A percentile compares a stretch with the other conserved stretches of the same genome.
Evolutionary conservation across 2,888 invertebrate genomes (phyloP).

Genomic region (Drosophila anomalata): DNA sequence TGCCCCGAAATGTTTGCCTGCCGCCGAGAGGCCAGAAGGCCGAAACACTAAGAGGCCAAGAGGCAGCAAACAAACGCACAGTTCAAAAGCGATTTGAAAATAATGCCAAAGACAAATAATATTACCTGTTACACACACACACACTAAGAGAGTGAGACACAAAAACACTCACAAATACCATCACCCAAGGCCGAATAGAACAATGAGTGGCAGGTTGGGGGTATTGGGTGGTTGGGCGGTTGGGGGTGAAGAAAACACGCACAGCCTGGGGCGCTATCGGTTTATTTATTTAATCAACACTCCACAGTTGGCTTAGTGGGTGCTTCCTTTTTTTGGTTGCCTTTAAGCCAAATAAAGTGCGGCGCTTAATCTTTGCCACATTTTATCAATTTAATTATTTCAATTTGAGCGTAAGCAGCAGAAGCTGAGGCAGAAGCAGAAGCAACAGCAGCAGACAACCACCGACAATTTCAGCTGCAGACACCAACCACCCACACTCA

Average conservation of each 20-base stretch:
- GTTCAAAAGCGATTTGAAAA: conserved; percentile 78
- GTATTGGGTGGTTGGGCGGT: not conserved
- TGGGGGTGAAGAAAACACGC: conserved; percentile 3
- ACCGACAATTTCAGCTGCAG: conserved; percentile 72
- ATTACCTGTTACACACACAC: conserved; percentile 64
- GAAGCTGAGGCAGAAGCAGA: not conserved
- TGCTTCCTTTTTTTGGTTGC: conserved; percentile 56
- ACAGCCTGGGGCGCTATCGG: conserved; percentile 62
- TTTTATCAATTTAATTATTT: conserved; percentile 80
- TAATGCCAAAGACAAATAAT: conserved; percentile 79
- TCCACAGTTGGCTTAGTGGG: conserved; percentile 77
- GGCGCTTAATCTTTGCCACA: conserved; percentile 79
- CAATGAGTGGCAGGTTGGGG: not conserved
- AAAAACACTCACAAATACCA: not conserved
- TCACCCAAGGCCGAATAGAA: conserved; percentile 13
- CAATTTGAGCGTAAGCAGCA: conserved; percentile 79
- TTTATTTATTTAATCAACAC: conserved; percentile 78
- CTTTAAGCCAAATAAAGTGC: conserved; percentile 79
- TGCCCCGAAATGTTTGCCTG: conserved; percentile 30
- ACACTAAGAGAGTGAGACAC: conserved; percentile 25
- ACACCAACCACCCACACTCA: conserved; percentile 12
- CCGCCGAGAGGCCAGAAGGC: conserved; percentile 34
- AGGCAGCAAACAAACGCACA: conserved; percentile 58
- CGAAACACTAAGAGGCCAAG: conserved; percentile 33
- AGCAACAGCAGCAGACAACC: conserved; percentile 42